Percentiles rank a stretch among this genome's conserved stretches.
These are phyloP conservation scores for Tiphia femorata DNA, from an alignment of 2,888 invertebrate genomes.

Conservation along the genomic window DNA sequence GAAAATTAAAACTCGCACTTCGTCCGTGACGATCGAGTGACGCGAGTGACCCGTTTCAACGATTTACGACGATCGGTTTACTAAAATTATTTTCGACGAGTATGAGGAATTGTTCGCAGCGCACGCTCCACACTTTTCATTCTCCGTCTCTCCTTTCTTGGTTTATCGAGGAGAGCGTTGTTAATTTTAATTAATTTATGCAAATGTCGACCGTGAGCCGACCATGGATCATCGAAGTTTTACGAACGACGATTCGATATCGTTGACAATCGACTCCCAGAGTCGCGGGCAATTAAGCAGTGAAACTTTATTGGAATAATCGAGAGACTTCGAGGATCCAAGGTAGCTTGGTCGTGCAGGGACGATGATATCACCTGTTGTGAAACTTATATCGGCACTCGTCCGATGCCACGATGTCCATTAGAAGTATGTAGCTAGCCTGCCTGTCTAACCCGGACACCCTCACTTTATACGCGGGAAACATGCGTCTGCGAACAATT, in stretches of 20 bases:
- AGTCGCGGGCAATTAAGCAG: neutral
- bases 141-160: too few relatives aligned
- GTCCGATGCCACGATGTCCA: conserved; percentile 97
- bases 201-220: neutral
- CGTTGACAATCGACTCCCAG: too few relatives aligned
- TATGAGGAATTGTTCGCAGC: conserved; percentile 63
- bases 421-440: conserved; percentile 96
- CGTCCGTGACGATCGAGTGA: neutral
- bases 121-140: conserved; percentile 58
- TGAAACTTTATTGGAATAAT: neutral
- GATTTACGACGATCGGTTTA: too few relatives aligned
- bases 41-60: too few relatives aligned
- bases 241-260: neutral
- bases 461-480: conserved; percentile 97
- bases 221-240: conserved; percentile 20
- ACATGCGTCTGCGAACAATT: conserved; percentile 87
- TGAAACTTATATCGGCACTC: conserved; percentile 96
- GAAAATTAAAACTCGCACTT: too few relatives aligned
- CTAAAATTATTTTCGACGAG: conserved; percentile 56
- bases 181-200: conserved; percentile 2
- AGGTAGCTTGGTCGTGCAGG: conserved; percentile 18
- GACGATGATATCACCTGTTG: conserved; percentile 79
- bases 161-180: conserved; percentile 25
- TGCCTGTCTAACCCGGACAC: conserved; percentile 96
- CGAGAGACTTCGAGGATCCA: conserved; percentile 7